Conservation (phyloP, 1,140 invertebrate species). For the Drosophila watanabei region DNA sequence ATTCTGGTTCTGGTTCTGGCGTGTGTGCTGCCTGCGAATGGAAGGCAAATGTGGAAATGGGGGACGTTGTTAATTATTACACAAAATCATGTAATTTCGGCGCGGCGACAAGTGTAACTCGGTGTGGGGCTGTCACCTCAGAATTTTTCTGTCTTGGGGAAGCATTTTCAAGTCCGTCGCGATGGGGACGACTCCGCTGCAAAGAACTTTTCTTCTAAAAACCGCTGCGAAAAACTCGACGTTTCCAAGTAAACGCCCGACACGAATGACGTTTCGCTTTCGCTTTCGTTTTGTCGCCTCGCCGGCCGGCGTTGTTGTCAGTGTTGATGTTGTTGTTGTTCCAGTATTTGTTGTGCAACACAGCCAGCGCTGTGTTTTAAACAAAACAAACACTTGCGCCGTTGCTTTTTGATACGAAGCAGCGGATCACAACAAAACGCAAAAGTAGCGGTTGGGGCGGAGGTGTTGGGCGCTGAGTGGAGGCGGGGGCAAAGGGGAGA, state of each 20-base stretch:
- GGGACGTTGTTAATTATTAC: background rate
- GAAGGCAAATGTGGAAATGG: background rate
- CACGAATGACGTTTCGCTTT: conserved; percentile 36
- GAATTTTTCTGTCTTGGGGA: conserved; percentile 61
- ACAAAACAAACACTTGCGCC: background rate
- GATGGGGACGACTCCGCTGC: background rate
- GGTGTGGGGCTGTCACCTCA: conserved; percentile 46
- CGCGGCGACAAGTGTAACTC: conserved; percentile 1
- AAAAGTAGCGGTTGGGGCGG: background rate
- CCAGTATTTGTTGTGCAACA: conserved; percentile 5
- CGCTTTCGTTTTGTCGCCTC: conserved; percentile 30
- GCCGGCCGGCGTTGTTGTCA: conserved; percentile 22
- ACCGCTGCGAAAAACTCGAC: conserved; percentile 9
- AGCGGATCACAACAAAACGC: conserved; percentile 31
- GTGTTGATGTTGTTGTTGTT: conserved; percentile 2
- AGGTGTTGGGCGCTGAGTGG: no score
- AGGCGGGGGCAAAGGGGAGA: no score
- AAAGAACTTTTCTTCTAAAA: conserved; percentile 4
- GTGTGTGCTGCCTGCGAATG: conserved; percentile 58
- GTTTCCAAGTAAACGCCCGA: conserved; percentile 42
- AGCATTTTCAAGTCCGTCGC: conserved; percentile 45
- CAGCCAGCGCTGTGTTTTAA: background rate
- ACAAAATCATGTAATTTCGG: background rate
- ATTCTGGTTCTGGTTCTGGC: conserved; percentile 61
- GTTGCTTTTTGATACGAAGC: conserved; percentile 8